Conservation (phyloP, 2,797 vertebrate genomes). For the Diplodus puntazzo region DNA sequence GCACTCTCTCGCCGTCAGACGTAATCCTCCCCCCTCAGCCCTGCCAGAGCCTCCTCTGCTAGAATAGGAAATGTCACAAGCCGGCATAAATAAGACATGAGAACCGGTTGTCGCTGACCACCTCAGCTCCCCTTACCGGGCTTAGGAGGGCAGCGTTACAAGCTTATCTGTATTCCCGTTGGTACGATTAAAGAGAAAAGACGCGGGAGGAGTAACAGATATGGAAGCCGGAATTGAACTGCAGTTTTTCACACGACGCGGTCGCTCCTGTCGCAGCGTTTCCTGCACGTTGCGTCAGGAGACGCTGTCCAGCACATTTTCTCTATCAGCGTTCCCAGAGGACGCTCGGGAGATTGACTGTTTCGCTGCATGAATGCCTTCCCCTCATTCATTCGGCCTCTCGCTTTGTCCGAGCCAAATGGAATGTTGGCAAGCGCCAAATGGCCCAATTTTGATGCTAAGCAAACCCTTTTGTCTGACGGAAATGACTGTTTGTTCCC, state of each 20-base stretch:
- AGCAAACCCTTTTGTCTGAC: conserved; percentile 67
- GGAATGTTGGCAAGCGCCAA: conserved; percentile 64
- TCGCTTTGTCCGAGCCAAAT: conserved; percentile 69
- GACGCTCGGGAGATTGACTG: conserved; percentile 54
- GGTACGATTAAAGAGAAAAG: conserved; percentile 34
- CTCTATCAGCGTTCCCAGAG: conserved; percentile 48
- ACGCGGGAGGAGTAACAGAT: conserved; percentile 2
- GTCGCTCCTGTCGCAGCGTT: conserved; percentile 1
- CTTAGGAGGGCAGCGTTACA: conserved; percentile 44
- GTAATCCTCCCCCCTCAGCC: conserved; percentile 44
- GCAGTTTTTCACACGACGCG: conserved; percentile 5
- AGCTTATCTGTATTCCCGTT: conserved; percentile 37
- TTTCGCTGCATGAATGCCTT: conserved; percentile 67
- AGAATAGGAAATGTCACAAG: conserved; percentile 72
- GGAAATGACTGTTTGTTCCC: conserved; percentile 50
- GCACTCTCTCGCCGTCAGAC: conserved; percentile 37
- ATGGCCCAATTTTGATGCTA: conserved; percentile 65
- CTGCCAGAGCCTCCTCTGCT: conserved; percentile 30
- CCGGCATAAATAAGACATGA: conserved; percentile 78
- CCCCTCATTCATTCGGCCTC: conserved; percentile 55
- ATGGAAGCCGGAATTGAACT: background rate
- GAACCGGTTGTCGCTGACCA: conserved; percentile 57
- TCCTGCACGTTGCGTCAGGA: conserved; percentile 37
- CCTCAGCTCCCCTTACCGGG: conserved; percentile 48
- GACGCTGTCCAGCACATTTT: conserved; percentile 33